phyloP scores from a whole-genome alignment of 2,113 vertebrate genomes.

The Malurus elegans region DNA sequence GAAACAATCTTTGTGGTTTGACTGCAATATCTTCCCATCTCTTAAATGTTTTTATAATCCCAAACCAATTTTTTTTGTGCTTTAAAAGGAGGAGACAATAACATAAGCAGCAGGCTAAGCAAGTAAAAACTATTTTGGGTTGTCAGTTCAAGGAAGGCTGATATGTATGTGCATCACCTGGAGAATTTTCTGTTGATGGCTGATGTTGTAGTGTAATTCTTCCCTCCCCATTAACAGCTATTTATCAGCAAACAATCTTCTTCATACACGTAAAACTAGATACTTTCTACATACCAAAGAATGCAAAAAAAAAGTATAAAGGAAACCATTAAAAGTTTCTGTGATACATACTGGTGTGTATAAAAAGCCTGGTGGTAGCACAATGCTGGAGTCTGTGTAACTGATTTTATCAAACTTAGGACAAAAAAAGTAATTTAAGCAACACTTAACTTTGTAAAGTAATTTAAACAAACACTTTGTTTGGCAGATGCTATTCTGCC shows the following conservation, averaged over 20 bases:
- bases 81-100: neutral
- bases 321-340: neutral
- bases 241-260: neutral
- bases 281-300: neutral
- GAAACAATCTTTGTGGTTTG: neutral
- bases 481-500: neutral
- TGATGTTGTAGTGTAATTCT: neutral
- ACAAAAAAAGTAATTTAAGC: neutral
- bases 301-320: neutral
- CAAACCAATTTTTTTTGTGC: neutral
- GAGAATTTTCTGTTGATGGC: neutral
- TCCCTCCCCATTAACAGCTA: neutral
- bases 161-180: neutral
- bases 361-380: neutral
- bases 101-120: neutral
- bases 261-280: neutral
- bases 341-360: neutral
- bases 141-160: neutral
- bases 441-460: neutral
- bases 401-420: neutral
- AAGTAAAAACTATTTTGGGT: neutral
- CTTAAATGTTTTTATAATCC: neutral
- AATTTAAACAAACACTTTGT: neutral
- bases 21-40: neutral
- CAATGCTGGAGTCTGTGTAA: neutral